phyloP scores from a whole-genome alignment of 2,797 vertebrate genomes.

The Vultur gryphus region DNA sequence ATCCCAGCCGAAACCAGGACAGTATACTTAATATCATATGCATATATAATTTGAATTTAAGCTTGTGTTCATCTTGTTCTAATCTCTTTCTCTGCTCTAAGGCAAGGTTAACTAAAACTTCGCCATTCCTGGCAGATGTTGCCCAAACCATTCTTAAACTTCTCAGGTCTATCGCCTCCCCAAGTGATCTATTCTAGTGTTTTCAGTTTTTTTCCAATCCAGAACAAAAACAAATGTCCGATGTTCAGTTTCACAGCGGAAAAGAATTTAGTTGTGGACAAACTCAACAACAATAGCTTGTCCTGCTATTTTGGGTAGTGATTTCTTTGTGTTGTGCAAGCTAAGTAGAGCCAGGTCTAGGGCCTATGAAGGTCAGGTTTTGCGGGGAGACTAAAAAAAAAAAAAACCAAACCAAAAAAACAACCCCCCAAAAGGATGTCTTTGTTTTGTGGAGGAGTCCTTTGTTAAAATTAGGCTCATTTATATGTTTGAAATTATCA shows the following conservation, averaged over 20 bases:
- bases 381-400: background rate
- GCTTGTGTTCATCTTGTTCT: background rate
- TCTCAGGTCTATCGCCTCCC: background rate
- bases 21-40: background rate
- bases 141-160: background rate
- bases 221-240: background rate
- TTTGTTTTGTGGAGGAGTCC: background rate
- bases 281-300: background rate
- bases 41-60: background rate
- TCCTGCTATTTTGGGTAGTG: background rate
- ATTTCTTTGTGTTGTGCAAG: background rate
- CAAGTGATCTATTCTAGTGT: background rate
- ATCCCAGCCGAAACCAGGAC: background rate
- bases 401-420: fast-evolving
- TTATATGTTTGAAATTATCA: background rate
- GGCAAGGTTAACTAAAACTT: background rate
- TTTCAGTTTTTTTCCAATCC: background rate
- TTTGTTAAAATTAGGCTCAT: background rate
- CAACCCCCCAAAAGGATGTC: fast-evolving
- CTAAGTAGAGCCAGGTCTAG: background rate
- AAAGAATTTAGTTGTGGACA: background rate
- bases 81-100: background rate
- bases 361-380: background rate
- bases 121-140: background rate
- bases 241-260: background rate